Percentiles rank a stretch among this genome's conserved stretches.
Evolutionary conservation across 2,797 vertebrate species (phyloP).

Genomic region (Chelmon rostratus): DNA sequence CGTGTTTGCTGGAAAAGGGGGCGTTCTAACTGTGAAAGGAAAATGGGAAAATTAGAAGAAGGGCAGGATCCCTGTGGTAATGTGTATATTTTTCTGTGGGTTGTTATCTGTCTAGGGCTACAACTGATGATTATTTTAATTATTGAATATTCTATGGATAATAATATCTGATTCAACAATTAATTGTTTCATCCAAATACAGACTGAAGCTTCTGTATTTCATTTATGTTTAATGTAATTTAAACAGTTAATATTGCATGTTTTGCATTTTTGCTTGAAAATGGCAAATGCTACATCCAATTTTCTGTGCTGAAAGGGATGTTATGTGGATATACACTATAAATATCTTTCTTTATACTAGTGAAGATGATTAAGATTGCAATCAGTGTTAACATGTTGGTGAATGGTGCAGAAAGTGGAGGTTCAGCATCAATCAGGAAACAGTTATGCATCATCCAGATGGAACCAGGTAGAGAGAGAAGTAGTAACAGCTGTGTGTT

Average conservation of each 20-base stretch:
- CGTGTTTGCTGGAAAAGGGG: slow-evolving; percentile 7
- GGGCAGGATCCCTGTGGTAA: background rate
- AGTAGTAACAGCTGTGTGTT: background rate
- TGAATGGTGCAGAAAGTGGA: background rate
- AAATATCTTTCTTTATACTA: background rate
- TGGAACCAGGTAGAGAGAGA: background rate
- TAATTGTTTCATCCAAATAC: background rate
- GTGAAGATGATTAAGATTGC: background rate
- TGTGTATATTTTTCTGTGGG: background rate
- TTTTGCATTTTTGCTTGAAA: too few relatives aligned
- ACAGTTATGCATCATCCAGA: background rate
- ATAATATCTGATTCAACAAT: background rate
- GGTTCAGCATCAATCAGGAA: background rate
- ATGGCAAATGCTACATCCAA: too few relatives aligned
- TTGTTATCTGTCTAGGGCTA: background rate
- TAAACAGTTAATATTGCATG: background rate
- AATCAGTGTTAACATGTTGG: background rate
- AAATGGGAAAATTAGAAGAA: background rate
- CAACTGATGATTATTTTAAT: background rate
- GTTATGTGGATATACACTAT: background rate
- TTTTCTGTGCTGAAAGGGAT: too few relatives aligned
- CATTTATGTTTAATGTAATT: background rate
- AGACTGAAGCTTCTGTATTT: background rate
- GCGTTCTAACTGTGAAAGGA: background rate
- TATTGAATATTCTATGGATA: too few relatives aligned